Evolutionary conservation across 1,140 invertebrate genomes (phyloP).

Genomic region (Schlechtendalia chinensis): DNA sequence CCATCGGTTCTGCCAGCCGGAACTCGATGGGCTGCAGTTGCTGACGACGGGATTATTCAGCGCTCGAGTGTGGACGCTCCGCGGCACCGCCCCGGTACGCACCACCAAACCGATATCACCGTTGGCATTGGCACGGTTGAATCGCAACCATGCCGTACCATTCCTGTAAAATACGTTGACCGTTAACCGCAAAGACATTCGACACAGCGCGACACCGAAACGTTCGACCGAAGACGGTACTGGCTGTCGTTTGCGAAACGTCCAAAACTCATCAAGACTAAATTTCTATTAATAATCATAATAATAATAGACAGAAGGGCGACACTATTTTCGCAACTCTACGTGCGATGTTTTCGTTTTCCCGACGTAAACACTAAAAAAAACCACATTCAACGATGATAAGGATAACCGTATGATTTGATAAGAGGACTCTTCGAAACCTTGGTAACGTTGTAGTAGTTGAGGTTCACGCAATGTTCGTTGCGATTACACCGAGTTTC

Average conservation of each 20-base stretch:
- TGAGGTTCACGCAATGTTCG: not conserved
- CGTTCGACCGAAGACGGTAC: not conserved
- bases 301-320: not conserved
- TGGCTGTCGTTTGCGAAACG: conserved; percentile 3
- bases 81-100: not conserved
- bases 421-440: not conserved
- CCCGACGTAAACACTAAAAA: not conserved
- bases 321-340: conserved; percentile 1
- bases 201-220: not conserved
- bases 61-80: conserved; percentile 12
- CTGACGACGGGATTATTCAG: not conserved
- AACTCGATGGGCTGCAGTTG: not conserved
- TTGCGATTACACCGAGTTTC: too few species aligned
- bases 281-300: not conserved
- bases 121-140: conserved; percentile 17
- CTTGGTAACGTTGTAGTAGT: not conserved
- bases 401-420: not conserved
- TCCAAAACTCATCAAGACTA: not conserved
- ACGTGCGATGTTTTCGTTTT: not conserved
- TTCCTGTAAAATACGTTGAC: conserved; percentile 38
- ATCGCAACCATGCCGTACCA: conserved; percentile 37
- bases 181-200: conserved; percentile 27
- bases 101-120: not conserved
- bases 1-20: conserved; percentile 51
- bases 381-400: not conserved